Percentiles rank a stretch among this genome's conserved stretches.
These are phyloP conservation scores for Pelobates cultripes DNA, from an alignment of 2,797 vertebrate genomes.

Conservation along the genomic window DNA sequence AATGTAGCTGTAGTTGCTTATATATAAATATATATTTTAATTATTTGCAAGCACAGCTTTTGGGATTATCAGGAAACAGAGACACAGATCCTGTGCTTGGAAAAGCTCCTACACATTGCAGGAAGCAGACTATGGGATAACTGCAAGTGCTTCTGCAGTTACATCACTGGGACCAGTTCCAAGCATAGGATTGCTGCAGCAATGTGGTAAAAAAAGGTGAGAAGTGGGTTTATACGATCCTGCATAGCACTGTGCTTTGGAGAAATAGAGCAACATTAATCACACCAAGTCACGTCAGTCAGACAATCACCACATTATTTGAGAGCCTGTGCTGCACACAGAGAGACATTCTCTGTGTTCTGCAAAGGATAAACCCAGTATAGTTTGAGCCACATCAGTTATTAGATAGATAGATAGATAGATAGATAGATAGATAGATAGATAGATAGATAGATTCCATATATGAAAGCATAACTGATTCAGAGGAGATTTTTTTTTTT, in stretches of 20 bases:
- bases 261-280: too few relatives aligned
- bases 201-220: not conserved
- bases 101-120: conserved; percentile 15
- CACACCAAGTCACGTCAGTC: too few relatives aligned
- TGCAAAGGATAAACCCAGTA: too few relatives aligned
- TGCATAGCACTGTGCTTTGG: not conserved
- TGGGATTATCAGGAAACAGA: not conserved
- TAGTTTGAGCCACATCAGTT: too few relatives aligned
- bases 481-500: too few relatives aligned
- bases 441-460: too few relatives aligned
- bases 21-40: not conserved
- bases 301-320: too few relatives aligned
- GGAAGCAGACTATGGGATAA: not conserved
- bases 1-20: not conserved
- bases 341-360: too few relatives aligned
- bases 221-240: not conserved
- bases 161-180: conserved; percentile 23
- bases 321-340: too few relatives aligned
- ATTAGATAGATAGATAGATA: too few relatives aligned
- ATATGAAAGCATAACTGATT: too few relatives aligned
- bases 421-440: too few relatives aligned
- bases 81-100: not conserved
- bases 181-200: conserved; percentile 14
- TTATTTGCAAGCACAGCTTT: not conserved
- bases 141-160: conserved; percentile 7